phyloP scores from a whole-genome alignment of 2,797 vertebrate species.

The Epinephelus coioides region DNA sequence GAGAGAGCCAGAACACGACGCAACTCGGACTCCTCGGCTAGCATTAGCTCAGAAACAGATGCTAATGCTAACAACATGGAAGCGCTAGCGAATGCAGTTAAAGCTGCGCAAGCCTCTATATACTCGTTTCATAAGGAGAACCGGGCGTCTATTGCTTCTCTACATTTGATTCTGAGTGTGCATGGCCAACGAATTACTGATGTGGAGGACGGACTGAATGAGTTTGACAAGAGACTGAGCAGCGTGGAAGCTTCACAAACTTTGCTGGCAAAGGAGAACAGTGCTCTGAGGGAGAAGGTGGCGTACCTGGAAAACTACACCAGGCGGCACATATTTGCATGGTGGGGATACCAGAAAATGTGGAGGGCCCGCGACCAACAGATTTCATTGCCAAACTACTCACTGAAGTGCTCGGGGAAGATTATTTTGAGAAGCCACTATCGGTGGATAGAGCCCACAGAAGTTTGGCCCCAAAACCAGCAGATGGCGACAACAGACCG shows the following conservation, averaged over 20 bases:
- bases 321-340: neutral
- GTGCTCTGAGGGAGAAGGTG: neutral
- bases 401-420: neutral
- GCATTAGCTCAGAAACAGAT: neutral
- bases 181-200: neutral
- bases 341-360: neutral
- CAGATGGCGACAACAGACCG: neutral
- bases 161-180: neutral
- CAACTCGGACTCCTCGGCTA: too few relatives aligned
- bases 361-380: neutral
- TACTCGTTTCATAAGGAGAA: neutral
- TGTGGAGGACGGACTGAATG: neutral
- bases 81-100: neutral
- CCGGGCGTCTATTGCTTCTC: neutral
- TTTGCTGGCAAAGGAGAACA: neutral
- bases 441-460: neutral
- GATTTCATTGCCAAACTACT: neutral
- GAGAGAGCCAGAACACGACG: too few relatives aligned
- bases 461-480: constrained; percentile 1
- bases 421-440: neutral
- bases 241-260: neutral
- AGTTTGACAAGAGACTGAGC: neutral
- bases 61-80: neutral
- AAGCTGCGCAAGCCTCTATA: neutral
- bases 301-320: neutral